Evolutionary conservation across 2,888 invertebrate species (phyloP).

Genomic region (Apoderus coryli): DNA sequence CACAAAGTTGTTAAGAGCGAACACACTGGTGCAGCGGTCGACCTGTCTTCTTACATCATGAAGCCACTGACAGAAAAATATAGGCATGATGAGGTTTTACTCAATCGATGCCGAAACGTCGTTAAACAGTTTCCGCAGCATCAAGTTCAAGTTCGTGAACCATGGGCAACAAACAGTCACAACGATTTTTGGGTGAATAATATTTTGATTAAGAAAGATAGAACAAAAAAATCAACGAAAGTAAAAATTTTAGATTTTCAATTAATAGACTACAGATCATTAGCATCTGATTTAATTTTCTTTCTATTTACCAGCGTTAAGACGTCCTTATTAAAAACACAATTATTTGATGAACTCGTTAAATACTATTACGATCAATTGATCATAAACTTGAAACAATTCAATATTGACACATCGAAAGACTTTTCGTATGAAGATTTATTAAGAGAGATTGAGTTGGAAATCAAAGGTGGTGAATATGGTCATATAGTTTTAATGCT

Average conservation of each 20-base stretch:
- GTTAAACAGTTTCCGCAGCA: too few relatives aligned
- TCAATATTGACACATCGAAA: not conserved
- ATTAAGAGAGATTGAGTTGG: not conserved
- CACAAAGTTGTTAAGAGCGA: too few relatives aligned
- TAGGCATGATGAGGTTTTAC: too few relatives aligned
- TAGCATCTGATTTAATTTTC: slow-evolving; percentile 19
- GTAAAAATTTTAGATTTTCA: slow-evolving; percentile 23
- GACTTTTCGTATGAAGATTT: slow-evolving; percentile 5
- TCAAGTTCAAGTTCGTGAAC: slow-evolving; percentile 22
- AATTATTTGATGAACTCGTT: slow-evolving; percentile 13
- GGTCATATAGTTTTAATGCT: too few relatives aligned
- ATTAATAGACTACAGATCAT: slow-evolving; percentile 17
- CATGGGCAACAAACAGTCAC: slow-evolving; percentile 38
- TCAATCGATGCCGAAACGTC: too few relatives aligned
- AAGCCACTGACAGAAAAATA: too few relatives aligned
- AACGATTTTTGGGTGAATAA: slow-evolving; percentile 46
- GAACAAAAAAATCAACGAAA: slow-evolving; percentile 12
- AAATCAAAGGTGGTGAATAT: not conserved
- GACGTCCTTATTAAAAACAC: slow-evolving; percentile 1
- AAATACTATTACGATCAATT: slow-evolving; percentile 12
- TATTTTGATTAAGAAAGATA: slow-evolving; percentile 33
- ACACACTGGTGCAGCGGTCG: too few relatives aligned
- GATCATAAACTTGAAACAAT: slow-evolving; percentile 7
- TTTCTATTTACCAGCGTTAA: slow-evolving; percentile 20
- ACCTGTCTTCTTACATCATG: too few relatives aligned